Evolutionary conservation across 2,113 vertebrate genomes (phyloP), one percentile per base, ranked within the genome.

Genomic region (Rhipidura dahli): DNA sequence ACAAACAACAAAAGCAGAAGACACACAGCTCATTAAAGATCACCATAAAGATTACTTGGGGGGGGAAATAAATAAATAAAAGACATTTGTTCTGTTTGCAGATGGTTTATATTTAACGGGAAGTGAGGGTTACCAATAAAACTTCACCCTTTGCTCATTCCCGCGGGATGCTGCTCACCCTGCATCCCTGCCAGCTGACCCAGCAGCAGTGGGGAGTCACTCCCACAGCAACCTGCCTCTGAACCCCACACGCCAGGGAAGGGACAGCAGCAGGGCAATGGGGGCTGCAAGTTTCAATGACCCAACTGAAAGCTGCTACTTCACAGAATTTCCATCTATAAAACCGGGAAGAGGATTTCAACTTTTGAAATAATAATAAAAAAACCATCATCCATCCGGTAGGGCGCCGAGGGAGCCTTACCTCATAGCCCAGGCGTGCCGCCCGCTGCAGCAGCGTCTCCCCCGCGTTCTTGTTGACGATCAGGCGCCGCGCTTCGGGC

Each of bases 381-480:
- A 9, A 26, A 27, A 35, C 16, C 23, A 28, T 8, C 27, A 3
- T 7, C 59, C 6, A 3, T 7, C 59, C 6, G 33, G 0, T 44
- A 1, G 44, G 66, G 81, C 1, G 2, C 7, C 0, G 28, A 37
- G 80, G 73, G 68, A 56, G n/a, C 50, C 98, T 98, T 91, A 99
- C 99, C 99, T 99, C 99, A 3, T 99, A 99, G 89, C 99, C 99
- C 12, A 99, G 98, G 63, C 99, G 98, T 3, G 99, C 99, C 0
- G 99, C 99, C 78, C 99, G 98, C 98, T 99, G 99, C 89, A 99
- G 98, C 86, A 99, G 98, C 15, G 99, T 99, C 96, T 99, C 99
- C 8, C 99, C 99, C 0, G 99, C 99, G 20, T 99, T 99, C 98
- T 99, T 99, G 97, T 99, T 99, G 90, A 99, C 99, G 66, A 99